phyloP scores from a whole-genome alignment of 2,113 vertebrate genomes.

The Bostrychus sinensis region DNA sequence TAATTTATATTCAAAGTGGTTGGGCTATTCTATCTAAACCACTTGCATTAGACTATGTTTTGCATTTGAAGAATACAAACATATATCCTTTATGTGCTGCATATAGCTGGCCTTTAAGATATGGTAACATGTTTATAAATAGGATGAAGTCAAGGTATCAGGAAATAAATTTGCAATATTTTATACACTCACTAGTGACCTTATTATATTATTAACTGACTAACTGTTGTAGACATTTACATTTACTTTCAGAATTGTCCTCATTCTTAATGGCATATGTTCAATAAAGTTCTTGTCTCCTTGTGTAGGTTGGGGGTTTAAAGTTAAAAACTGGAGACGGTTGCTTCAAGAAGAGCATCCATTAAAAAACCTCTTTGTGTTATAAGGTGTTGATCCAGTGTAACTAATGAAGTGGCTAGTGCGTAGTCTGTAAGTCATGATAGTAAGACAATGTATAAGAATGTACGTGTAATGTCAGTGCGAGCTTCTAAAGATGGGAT shows the following conservation, averaged over 20 bases:
- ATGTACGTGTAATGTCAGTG: not conserved
- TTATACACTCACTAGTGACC: too few species aligned
- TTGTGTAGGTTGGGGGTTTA: too few species aligned
- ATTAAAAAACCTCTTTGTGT: too few species aligned
- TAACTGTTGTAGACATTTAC: too few species aligned
- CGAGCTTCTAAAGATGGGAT: not conserved
- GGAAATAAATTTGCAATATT: too few species aligned
- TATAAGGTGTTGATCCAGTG: too few species aligned
- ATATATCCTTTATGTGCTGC: not conserved
- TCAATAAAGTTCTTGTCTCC: too few species aligned
- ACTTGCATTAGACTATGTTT: not conserved
- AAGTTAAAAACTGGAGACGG: too few species aligned
- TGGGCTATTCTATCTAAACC: constrained; percentile 16
- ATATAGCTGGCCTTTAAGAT: not conserved
- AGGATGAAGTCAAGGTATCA: not conserved
- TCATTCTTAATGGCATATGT: too few species aligned
- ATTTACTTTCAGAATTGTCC: too few species aligned
- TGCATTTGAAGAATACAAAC: not conserved
- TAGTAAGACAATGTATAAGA: not conserved
- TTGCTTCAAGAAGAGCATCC: too few species aligned
- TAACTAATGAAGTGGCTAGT: not conserved
- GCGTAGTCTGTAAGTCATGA: not conserved
- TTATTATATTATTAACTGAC: too few species aligned
- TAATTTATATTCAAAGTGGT: constrained; percentile 55
- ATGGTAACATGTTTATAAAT: not conserved